A percentile compares a stretch with the other conserved stretches of the same genome.
These are phyloP conservation scores for Parthenolecanium corni DNA, from an alignment of 2,888 invertebrate genomes.

Conservation along the genomic window DNA sequence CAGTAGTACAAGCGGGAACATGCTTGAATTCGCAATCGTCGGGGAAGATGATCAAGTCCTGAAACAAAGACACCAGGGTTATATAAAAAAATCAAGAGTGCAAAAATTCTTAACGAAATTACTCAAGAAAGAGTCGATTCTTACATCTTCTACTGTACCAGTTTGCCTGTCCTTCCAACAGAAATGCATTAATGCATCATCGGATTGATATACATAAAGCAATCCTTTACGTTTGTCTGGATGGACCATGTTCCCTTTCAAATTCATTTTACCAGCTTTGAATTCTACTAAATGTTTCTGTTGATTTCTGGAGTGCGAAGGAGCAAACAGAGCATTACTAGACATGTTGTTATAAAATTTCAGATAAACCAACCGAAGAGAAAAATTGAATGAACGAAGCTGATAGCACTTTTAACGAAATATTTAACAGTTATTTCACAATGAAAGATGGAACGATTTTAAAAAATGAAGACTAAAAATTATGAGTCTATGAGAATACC, in stretches of 20 bases:
- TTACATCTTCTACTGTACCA: constrained; percentile 81
- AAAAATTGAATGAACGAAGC: not conserved
- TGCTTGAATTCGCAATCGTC: constrained; percentile 96
- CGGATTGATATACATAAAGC: constrained; percentile 89
- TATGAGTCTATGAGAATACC: no score
- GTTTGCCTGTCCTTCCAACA: constrained; percentile 97
- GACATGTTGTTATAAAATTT: no score
- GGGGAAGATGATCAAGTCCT: constrained; percentile 94
- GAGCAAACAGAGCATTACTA: constrained; percentile 55
- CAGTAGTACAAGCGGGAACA: constrained; percentile 89
- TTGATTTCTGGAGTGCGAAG: constrained; percentile 60
- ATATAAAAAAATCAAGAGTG: not conserved
- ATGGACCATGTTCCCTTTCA: constrained; percentile 77
- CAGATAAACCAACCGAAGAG: not conserved
- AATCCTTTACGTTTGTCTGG: constrained; percentile 92
- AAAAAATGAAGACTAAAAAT: not conserved
- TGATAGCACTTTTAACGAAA: not conserved
- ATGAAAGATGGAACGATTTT: not conserved
- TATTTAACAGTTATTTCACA: not conserved
- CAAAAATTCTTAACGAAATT: not conserved
- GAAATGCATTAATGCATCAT: constrained; percentile 96
- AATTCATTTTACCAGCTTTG: constrained; percentile 89
- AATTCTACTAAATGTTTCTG: constrained; percentile 89
- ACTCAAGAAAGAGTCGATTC: constrained; percentile 32
- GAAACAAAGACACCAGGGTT: constrained; percentile 33